Percentiles rank a stretch among this genome's conserved stretches.
Evolutionary conservation across 2,888 invertebrate species (phyloP).

Genomic region (Anorthoa munda): DNA sequence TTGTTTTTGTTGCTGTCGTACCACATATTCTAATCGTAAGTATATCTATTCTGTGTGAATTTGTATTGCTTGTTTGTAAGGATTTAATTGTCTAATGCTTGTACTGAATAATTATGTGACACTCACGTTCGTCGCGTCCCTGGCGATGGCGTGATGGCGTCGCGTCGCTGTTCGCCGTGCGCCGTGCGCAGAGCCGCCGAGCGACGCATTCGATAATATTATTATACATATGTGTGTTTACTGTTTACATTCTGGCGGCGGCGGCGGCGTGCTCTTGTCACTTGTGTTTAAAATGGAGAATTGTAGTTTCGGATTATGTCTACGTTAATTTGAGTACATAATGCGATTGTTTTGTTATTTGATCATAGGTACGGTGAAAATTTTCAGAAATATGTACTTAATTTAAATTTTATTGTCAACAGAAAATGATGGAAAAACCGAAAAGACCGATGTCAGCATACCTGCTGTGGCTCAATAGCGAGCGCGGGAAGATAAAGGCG

Average conservation of each 20-base stretch:
- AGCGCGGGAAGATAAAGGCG: constrained; percentile 94
- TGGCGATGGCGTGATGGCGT: background rate
- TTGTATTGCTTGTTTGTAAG: background rate
- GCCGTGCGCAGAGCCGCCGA: background rate
- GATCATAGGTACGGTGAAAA: background rate
- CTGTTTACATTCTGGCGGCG: constrained; percentile 30
- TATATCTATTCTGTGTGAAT: constrained; percentile 18
- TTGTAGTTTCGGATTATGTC: background rate
- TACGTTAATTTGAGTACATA: background rate
- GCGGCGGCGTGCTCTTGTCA: background rate
- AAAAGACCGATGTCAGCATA: constrained; percentile 97
- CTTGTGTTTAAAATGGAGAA: no score
- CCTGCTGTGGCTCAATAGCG: constrained; percentile 97
- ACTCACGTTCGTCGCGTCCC: constrained; percentile 13
- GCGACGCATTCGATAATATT: background rate
- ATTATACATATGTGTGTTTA: constrained; percentile 16
- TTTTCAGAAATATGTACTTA: background rate
- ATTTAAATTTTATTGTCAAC: constrained; percentile 26
- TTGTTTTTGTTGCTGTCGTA: constrained; percentile 34
- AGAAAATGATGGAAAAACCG: constrained; percentile 93
- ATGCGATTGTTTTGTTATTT: background rate
- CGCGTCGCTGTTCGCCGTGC: constrained; percentile 10
- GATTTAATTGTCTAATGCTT: background rate
- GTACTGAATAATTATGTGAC: constrained; percentile 12
- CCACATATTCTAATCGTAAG: constrained; percentile 48